A percentile compares a stretch with the other conserved stretches of the same genome.
phyloP scores from a whole-genome alignment of 1,140 invertebrate genomes.

The Onthophagus taurus region DNA sequence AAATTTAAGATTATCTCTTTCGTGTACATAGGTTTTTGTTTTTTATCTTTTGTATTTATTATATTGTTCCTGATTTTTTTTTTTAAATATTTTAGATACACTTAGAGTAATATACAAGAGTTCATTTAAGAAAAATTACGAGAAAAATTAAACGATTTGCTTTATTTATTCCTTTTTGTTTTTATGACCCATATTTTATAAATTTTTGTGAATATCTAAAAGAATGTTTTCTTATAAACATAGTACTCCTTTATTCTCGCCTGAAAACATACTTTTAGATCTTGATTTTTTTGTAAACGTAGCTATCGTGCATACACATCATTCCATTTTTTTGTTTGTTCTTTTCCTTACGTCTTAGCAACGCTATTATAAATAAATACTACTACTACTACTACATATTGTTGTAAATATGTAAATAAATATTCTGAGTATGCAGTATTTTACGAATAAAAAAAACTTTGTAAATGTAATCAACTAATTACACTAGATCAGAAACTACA shows the following conservation, averaged over 20 bases:
- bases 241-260: slow-evolving; percentile 12
- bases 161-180: slow-evolving; percentile 11
- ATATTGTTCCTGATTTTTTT: slow-evolving; percentile 35
- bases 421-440: slow-evolving; percentile 11
- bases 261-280: slow-evolving; percentile 4
- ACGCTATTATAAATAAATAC: slow-evolving; percentile 9
- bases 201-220: slow-evolving; percentile 2
- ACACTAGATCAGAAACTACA: slow-evolving; percentile 11
- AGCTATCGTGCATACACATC: slow-evolving; percentile 5
- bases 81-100: slow-evolving; percentile 16
- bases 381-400: slow-evolving; percentile 18
- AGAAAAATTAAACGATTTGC: slow-evolving; percentile 9
- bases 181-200: neutral
- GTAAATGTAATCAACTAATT: slow-evolving; percentile 10
- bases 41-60: slow-evolving; percentile 33
- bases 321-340: slow-evolving; percentile 12
- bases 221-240: slow-evolving; percentile 7
- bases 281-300: neutral
- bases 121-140: slow-evolving; percentile 3
- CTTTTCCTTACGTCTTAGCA: slow-evolving; percentile 6
- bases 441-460: slow-evolving; percentile 9
- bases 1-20: no score
- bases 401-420: slow-evolving; percentile 30
- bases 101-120: slow-evolving; percentile 15
- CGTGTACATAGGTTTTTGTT: slow-evolving; percentile 32